Conservation (phyloP, 2,797 vertebrate genomes). For the Centroberyx gerrardi region DNA sequence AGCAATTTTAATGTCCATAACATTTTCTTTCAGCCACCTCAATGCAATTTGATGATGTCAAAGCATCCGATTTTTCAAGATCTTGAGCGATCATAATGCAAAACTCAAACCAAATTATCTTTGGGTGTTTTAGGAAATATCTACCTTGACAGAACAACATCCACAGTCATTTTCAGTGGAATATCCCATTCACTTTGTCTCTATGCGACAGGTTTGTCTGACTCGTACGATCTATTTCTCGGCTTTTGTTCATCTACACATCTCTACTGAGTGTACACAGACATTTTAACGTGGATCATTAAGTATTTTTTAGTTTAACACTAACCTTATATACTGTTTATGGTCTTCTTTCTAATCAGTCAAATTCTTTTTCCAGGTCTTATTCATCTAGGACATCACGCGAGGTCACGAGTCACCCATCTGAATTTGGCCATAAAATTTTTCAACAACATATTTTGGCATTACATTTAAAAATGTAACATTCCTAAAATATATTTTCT, state of each 20-base stretch:
- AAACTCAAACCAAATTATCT: no score
- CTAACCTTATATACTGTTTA: conserved; percentile 8
- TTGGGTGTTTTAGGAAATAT: no score
- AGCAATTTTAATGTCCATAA: no score
- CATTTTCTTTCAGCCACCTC: no score
- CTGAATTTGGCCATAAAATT: conserved; percentile 84
- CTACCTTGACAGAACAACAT: no score
- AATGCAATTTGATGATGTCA: no score
- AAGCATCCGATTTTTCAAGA: no score
- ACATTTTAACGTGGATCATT: conserved; percentile 7
- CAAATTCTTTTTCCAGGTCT: not conserved
- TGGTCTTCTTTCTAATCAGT: conserved; percentile 60
- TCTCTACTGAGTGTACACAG: conserved; percentile 20
- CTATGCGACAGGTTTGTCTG: not conserved
- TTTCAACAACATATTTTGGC: conserved; percentile 73
- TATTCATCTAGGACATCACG: conserved; percentile 70
- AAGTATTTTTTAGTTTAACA: conserved; percentile 70
- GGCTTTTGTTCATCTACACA: conserved; percentile 19
- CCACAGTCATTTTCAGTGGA: not conserved
- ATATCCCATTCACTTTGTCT: conserved; percentile 29
- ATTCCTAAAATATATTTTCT: conserved; percentile 27
- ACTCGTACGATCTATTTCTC: not conserved
- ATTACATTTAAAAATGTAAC: conserved; percentile 40
- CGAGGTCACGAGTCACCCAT: conserved; percentile 63
- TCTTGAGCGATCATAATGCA: no score